Evolutionary conservation across 2,113 vertebrate species (phyloP).

Genomic region (Hypocryptadius cinnamomeus): DNA sequence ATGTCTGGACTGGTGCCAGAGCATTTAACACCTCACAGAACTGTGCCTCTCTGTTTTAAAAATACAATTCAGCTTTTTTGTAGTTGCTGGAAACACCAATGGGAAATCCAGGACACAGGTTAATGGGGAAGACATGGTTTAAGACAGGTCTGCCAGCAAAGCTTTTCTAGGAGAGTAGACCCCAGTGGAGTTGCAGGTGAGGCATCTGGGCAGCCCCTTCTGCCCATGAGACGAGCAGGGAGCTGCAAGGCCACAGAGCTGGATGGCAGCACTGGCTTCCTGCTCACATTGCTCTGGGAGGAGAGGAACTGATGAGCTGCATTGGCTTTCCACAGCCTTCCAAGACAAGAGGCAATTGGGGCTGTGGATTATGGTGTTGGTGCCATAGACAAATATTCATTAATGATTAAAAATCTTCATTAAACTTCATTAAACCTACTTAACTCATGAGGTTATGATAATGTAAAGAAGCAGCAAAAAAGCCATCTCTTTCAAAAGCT

Average conservation of each 20-base stretch:
- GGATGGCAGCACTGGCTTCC: neutral
- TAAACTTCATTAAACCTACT: neutral
- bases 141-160: neutral
- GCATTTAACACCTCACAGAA: neutral
- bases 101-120: neutral
- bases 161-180: neutral
- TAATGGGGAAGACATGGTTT: rapidly evolving
- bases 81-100: neutral
- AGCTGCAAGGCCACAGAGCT: neutral
- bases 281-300: rapidly evolving
- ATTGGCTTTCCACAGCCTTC: neutral
- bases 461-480: neutral
- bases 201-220: neutral
- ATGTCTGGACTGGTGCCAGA: neutral
- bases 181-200: neutral
- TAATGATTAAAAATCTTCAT: neutral
- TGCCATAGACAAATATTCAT: neutral
- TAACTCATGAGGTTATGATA: neutral
- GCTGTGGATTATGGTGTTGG: neutral
- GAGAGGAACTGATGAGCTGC: neutral
- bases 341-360: neutral
- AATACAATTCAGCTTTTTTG: neutral
- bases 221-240: rapidly evolving
- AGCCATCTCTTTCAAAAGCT: neutral
- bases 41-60: neutral